Conservation (phyloP, 2,113 vertebrate genomes). For the Columbina picui region DNA sequence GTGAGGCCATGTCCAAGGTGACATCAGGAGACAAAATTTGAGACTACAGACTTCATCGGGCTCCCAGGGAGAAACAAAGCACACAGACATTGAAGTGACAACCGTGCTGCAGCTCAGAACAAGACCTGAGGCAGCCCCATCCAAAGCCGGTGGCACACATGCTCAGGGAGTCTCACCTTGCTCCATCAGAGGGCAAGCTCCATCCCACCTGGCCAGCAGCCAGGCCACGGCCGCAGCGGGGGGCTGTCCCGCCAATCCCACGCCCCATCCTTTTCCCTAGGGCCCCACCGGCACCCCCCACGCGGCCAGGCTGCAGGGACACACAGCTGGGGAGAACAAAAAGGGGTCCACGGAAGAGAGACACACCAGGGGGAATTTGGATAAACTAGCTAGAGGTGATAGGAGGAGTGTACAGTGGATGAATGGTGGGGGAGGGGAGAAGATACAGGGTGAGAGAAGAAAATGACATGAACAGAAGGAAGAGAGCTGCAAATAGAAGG, state of each 20-base stretch:
- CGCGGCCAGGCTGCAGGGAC: not conserved
- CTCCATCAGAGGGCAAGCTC: not conserved
- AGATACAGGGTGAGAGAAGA: constrained; percentile 65
- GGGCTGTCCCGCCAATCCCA: not conserved
- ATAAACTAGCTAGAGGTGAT: constrained; percentile 25
- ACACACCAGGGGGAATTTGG: not conserved
- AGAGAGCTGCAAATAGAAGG: constrained; percentile 64
- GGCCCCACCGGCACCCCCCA: not conserved
- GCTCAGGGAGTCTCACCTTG: not conserved
- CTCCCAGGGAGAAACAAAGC: not conserved
- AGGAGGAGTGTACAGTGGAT: not conserved
- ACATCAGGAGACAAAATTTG: not conserved
- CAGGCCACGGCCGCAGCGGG: rapidly evolving
- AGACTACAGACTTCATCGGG: not conserved
- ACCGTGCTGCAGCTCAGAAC: not conserved
- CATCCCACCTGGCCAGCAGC: rapidly evolving
- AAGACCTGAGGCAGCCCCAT: not conserved
- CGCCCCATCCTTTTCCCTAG: rapidly evolving
- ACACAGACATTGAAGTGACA: not conserved
- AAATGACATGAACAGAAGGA: constrained; percentile 72
- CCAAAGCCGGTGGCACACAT: rapidly evolving
- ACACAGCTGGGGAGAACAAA: not conserved
- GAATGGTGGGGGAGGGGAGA: constrained; percentile 56
- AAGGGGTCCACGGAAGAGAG: not conserved
- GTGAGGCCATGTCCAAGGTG: not conserved